Base-by-base conservation (phyloP, 2,888 invertebrate genomes). In the Poecilus cupreus region DNA sequence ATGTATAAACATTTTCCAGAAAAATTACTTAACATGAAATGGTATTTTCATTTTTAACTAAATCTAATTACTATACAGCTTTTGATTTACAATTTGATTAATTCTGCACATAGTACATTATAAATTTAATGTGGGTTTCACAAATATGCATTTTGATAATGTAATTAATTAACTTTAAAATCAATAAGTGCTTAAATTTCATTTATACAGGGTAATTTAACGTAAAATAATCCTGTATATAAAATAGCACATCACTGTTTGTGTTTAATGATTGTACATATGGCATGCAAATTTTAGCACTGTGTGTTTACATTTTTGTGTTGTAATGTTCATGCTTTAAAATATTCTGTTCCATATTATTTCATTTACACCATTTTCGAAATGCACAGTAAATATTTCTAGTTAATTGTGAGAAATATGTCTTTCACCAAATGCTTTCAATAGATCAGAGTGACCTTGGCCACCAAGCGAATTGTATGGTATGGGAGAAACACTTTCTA, bases 381-480 rank as follows among this genome's bases (percentile, higher is more conserved):
- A 72, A 43, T 75, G 51, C 51, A 75, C 75, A 49, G 11, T 22
- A 11, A 46, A 46, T 20, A 22, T 24, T 24, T 51, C 13, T 51
- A 75, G 51, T 68, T 75, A 51, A 16, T 24, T 22, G 49, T 46
- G 49, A 72, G 18, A 68, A 32, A 68, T 20, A 68, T 26, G 24
- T 32, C 24, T 32, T 72, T 72, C 74, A 74, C 74, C 26, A 37
- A 68, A 32, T 11, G 49, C 49, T 49, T 75, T 75, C 26, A 51
- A 24, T 75, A 75, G 75, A 51, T 13, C 72, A 72, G 46, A 72
- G 72, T 72, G 46, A 79, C 81, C 49, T 81, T 81, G 81, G 81
- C 81, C 81, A 81, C 75, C 81, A 81, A 81, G 81, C 75, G 81
- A 80, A 72, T 54, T 80, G 80, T 80, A 74, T 79, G 76, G 78